Evolutionary conservation across 2,888 invertebrate species (phyloP), one percentile per base, ranked within the genome.

Genomic region (Dyspetes luteomarginatus): DNA sequence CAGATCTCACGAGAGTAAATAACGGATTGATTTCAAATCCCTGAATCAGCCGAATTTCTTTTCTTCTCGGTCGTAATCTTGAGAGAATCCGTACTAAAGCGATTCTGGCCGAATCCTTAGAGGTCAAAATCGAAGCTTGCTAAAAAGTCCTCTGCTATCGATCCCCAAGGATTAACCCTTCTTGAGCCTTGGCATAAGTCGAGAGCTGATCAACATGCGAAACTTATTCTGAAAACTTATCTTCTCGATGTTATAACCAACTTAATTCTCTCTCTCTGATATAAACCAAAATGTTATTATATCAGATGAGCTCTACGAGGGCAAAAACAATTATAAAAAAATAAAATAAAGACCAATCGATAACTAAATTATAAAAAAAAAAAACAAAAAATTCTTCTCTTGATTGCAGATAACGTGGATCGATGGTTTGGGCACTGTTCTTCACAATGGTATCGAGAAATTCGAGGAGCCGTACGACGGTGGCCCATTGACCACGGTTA

Each of bases 351-450:
- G n/a, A n/a, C n/a, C n/a, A n/a, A n/a, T n/a, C n/a, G n/a, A n/a
- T n/a, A n/a, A n/a, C n/a, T n/a, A n/a, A n/a, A n/a, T n/a, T n/a
- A n/a, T n/a, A n/a, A n/a, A n/a, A n/a, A n/a, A n/a, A n/a, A n/a
- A n/a, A n/a, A n/a, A n/a, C n/a, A n/a, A n/a, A n/a, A n/a, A 52
- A 67, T 1, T 60, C 17, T 60, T 64, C 68, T 77, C 82, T 83
- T 76, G 22, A 81, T 91, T 92, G 7, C 92, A 97, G 95, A 97
- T 98, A 86, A 97, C 97, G 60, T 98, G 98, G 98, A 96, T 97
- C 87, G 98, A 98, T 92, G 97, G 97, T 30, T 94, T 96, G 77
- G 97, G 97, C 41, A 97, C 96, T 86, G 97, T 97, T 24, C 93
- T 98, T 81, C 96, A 95, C 22, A 95, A 96, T 85, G 97, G 96